A percentile compares a stretch with the other conserved stretches of the same genome.
phyloP scores from a whole-genome alignment of 2,113 vertebrate genomes.

The Myiozetetes cayanensis region DNA sequence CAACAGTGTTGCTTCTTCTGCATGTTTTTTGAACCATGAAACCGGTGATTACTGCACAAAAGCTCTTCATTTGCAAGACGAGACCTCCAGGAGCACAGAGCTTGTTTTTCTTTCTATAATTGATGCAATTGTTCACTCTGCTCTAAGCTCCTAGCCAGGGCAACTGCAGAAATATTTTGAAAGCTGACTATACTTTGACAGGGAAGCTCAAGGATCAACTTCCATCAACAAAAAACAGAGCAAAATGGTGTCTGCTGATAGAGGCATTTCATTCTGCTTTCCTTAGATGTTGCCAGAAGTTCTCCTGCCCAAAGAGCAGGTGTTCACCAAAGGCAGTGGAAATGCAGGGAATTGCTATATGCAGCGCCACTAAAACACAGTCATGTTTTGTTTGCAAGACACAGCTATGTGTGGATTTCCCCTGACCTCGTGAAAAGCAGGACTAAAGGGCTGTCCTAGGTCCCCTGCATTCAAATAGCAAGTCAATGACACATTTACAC shows the following conservation, averaged over 20 bases:
- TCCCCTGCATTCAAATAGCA: neutral
- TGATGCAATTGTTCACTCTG: neutral
- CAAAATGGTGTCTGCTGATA: neutral
- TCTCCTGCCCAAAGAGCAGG: neutral
- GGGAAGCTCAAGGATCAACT: neutral
- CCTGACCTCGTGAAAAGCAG: neutral
- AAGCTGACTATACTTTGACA: neutral
- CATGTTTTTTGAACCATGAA: slow-evolving; percentile 12
- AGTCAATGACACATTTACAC: neutral
- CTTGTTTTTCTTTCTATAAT: neutral
- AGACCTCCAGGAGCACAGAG: neutral
- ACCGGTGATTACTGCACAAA: slow-evolving; percentile 30
- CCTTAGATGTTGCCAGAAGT: neutral
- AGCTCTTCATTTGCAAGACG: neutral
- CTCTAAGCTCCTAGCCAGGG: neutral
- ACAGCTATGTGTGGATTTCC: fast-evolving
- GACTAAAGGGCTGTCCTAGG: neutral
- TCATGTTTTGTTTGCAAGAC: neutral
- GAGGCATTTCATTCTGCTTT: neutral
- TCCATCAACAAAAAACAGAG: neutral
- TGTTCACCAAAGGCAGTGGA: neutral
- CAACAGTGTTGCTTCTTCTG: neutral
- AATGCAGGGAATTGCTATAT: neutral
- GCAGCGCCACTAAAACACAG: neutral
- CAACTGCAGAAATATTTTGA: neutral